A percentile compares a stretch with the other conserved stretches of the same genome.
phyloP scores from a whole-genome alignment of 2,113 vertebrate genomes.

The Girardinichthys multiradiatus region DNA sequence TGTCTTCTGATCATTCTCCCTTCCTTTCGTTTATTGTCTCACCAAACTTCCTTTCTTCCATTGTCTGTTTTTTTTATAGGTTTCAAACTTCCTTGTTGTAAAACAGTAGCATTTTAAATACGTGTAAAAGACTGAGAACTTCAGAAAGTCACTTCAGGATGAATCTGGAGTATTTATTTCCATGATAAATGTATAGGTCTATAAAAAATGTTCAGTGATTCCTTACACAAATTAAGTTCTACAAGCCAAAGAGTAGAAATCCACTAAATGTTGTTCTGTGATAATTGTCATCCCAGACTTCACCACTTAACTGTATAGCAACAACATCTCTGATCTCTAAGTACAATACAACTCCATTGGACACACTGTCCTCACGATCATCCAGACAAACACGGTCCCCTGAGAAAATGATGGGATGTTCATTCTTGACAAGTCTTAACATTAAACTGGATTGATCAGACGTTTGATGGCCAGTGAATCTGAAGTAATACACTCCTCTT shows the following conservation, averaged over 20 bases:
- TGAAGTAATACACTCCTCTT: conserved; percentile 50
- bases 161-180: too few relatives aligned
- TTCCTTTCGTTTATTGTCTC: too few relatives aligned
- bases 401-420: neutral
- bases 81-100: too few relatives aligned
- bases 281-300: conserved; percentile 35
- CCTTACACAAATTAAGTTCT: neutral
- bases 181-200: too few relatives aligned
- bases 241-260: conserved; percentile 46
- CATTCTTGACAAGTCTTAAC: conserved; percentile 24
- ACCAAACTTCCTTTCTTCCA: too few relatives aligned
- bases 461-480: conserved; percentile 22
- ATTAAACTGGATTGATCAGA: too few relatives aligned
- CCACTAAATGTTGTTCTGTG: conserved; percentile 54
- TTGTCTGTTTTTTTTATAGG: too few relatives aligned
- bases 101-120: too few relatives aligned
- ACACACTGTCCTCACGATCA: conserved; percentile 26
- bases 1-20: too few relatives aligned
- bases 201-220: too few relatives aligned
- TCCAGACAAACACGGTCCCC: neutral
- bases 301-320: accelerated
- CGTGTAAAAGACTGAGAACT: too few relatives aligned
- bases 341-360: conserved; percentile 40
- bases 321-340: conserved; percentile 42
- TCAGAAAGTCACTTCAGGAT: too few relatives aligned